Percentiles rank a stretch among this genome's conserved stretches.
These are phyloP conservation scores for Drosophila navojoa DNA, from an alignment of 1,140 invertebrate genomes.

Conservation along the genomic window DNA sequence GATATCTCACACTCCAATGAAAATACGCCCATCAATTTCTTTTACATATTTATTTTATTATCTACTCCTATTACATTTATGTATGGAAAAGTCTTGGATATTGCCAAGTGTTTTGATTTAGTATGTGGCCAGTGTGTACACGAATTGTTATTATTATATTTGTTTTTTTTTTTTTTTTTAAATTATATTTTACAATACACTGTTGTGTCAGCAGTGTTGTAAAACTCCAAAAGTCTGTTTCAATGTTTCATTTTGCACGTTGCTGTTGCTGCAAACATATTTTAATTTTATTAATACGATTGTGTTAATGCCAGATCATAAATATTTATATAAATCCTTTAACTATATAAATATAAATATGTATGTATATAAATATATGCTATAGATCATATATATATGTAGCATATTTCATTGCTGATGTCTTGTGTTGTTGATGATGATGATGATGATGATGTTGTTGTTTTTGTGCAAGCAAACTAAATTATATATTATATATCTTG, in stretches of 20 bases:
- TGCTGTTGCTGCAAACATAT: constrained; percentile 67
- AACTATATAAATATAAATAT: constrained; percentile 27
- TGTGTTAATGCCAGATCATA: constrained; percentile 30
- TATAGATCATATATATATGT: constrained; percentile 18
- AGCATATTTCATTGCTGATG: constrained; percentile 65
- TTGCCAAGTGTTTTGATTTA: constrained; percentile 12
- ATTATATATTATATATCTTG: constrained; percentile 11
- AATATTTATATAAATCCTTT: constrained; percentile 19
- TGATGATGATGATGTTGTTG: constrained; percentile 78
- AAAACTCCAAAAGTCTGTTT: constrained; percentile 7
- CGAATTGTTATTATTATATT: not conserved
- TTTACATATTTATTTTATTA: constrained; percentile 7
- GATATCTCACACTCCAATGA: not conserved
- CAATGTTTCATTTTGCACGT: constrained; percentile 68
- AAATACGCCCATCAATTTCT: constrained; percentile 18
- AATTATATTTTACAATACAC: not conserved
- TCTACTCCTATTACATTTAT: not conserved
- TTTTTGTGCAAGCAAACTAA: constrained; percentile 60
- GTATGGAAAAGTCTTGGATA: not conserved
- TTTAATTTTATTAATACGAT: constrained; percentile 20
- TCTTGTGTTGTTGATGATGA: constrained; percentile 79
- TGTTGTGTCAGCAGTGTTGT: constrained; percentile 14
- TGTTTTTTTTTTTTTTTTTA: constrained; percentile 9
- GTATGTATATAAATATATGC: constrained; percentile 8
- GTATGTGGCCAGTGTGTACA: constrained; percentile 25